Evolutionary conservation across 2,888 invertebrate species (phyloP), one percentile per base, ranked within the genome.

Genomic region (Eristalis tenax): DNA sequence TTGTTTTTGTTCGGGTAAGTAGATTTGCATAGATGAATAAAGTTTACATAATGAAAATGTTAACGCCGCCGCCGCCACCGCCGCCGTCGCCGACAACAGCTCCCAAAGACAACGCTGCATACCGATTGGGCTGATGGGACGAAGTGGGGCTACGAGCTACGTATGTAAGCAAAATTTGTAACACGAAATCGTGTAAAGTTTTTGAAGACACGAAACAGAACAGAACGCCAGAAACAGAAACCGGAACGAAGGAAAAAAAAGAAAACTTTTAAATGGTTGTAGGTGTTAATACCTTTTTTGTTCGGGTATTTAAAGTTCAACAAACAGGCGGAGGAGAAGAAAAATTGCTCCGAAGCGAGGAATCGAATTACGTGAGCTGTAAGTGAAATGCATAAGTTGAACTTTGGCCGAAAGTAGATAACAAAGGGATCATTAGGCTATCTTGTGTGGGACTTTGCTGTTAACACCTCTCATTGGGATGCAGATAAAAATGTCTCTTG

Each of bases 11-110:
- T 61, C 40, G 65, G 71, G 66, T 83, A 71, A 87, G 86, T 83
- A 83, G 87, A 83, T 87, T 87, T 87, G 87, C 87, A 87, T 87
- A 87, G 87, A 87, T 87, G 87, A 87, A 83, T 83, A 87, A 87
- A 87, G 87, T 87, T 87, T 83, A 76, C 83, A 80, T 83, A 83
- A 87, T 83, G 87, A 87, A 87, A 87, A 87, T 79, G 83, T 87
- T 87, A 87, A 80, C 87, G 70, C 66, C 64, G 63, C 59, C 65
- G 56, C 63, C 40, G 32, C 2, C 35, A 4, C 32, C 6, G 28
- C 28, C 35, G 38, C 32, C 11, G 8, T 59, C 10, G n/a, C n/a
- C 35, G 70, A 40, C 38, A 56, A 40, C 40, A 13, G 43, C 28
- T 11, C 32, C 66, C 56, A 23, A 61, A 64, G 38, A 40, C 43